phyloP scores from a whole-genome alignment of 2,113 vertebrate genomes.

The Stegastes partitus region DNA sequence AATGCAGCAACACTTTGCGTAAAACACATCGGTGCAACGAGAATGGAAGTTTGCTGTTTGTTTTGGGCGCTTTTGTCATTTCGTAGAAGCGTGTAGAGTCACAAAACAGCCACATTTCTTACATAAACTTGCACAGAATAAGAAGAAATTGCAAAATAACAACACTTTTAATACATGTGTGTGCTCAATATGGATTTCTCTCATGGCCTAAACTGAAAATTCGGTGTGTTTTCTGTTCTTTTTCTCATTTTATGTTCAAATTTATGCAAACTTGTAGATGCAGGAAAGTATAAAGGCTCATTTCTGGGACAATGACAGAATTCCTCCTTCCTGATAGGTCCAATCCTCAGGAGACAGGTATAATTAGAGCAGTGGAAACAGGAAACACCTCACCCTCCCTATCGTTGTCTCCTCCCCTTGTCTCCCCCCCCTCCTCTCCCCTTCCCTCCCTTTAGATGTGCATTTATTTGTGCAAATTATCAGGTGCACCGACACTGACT shows the following conservation, averaged over 20 bases:
- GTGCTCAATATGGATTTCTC: no score
- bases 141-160: not conserved
- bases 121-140: not conserved
- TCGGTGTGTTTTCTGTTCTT: not conserved
- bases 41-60: not conserved
- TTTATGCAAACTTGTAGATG: not conserved
- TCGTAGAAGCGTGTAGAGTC: not conserved
- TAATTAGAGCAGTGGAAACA: constrained; percentile 87
- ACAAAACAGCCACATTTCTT: not conserved
- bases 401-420: constrained; percentile 57
- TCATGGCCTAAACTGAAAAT: not conserved
- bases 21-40: constrained; percentile 2
- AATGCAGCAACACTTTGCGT: not conserved
- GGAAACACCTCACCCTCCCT: constrained; percentile 86
- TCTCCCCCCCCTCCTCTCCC: constrained; percentile 26
- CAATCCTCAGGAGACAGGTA: constrained; percentile 75
- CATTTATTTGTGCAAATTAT: constrained; percentile 70
- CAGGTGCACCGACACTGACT: constrained; percentile 57
- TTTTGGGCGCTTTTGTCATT: not conserved
- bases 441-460: constrained; percentile 61
- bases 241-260: not conserved
- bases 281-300: constrained; percentile 18
- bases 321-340: constrained; percentile 61
- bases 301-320: constrained; percentile 63
- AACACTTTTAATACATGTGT: no score